A percentile compares a stretch with the other conserved stretches of the same genome.
Evolutionary conservation across 2,797 vertebrate species (phyloP).

Genomic region (Gadopsis marmoratus): DNA sequence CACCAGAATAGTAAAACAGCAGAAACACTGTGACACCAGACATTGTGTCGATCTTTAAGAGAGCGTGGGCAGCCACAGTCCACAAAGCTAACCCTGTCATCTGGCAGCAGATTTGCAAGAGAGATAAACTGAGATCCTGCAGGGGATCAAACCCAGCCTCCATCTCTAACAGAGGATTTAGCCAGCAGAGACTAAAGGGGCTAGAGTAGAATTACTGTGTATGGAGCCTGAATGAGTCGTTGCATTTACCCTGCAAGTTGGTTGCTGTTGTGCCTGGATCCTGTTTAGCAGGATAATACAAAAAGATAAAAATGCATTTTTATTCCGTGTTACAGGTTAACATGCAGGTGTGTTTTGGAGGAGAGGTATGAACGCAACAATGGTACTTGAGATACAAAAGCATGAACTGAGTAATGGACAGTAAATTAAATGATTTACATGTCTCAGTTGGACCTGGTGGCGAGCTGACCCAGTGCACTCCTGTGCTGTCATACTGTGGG

Average conservation of each 20-base stretch:
- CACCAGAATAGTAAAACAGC: constrained; percentile 40
- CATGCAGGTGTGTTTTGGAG: constrained; percentile 19
- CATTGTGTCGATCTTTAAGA: constrained; percentile 69
- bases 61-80: constrained; percentile 79
- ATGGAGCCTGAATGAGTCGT: constrained; percentile 75
- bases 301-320: constrained; percentile 69
- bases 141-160: constrained; percentile 82
- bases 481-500: not conserved
- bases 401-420: not conserved
- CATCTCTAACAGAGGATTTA: constrained; percentile 85
- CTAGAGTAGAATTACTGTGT: constrained; percentile 79
- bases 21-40: constrained; percentile 59
- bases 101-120: constrained; percentile 87
- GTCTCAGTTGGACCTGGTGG: constrained; percentile 4
- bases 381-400: constrained; percentile 9
- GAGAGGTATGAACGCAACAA: constrained; percentile 31
- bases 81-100: constrained; percentile 82
- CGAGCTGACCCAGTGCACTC: not conserved
- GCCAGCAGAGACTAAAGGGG: constrained; percentile 81
- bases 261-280: constrained; percentile 69
- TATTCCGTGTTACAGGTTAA: constrained; percentile 56
- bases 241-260: constrained; percentile 75
- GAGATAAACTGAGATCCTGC: constrained; percentile 85
- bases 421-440: constrained; percentile 19
- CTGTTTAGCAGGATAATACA: constrained; percentile 68